phyloP scores from a whole-genome alignment of 2,888 invertebrate genomes.

The Yponomeuta evonymella region DNA sequence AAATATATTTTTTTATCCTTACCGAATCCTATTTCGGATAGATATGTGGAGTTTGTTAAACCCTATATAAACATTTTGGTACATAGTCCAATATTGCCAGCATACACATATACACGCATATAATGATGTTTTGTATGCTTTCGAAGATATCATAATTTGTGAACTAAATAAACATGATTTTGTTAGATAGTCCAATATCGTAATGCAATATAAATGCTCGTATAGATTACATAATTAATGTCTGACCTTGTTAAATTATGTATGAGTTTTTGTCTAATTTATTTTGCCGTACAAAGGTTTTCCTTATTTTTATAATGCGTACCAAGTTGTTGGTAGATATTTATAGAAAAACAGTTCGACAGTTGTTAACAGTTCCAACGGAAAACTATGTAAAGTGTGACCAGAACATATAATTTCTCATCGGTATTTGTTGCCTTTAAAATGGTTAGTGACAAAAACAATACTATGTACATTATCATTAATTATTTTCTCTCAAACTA shows the following conservation, averaged over 20 bases:
- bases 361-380: not conserved
- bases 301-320: no score
- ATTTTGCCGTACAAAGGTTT: not conserved
- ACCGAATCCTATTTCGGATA: no score
- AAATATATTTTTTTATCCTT: no score
- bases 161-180: not conserved
- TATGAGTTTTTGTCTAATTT: not conserved
- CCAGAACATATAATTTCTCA: not conserved
- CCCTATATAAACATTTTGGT: no score
- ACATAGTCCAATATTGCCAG: no score
- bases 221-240: not conserved
- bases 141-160: no score
- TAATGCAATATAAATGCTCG: not conserved
- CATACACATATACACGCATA: no score
- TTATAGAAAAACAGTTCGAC: not conserved
- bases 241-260: not conserved
- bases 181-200: not conserved
- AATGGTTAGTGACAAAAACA: constrained; percentile 40
- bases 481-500: constrained; percentile 36
- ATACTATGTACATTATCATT: constrained; percentile 35
- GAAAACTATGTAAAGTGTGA: not conserved
- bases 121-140: no score
- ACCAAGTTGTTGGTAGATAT: no score
- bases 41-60: no score
- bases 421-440: constrained; percentile 38